Conservation (phyloP, 1,140 invertebrate genomes). For the Drosophila albomicans region DNA sequence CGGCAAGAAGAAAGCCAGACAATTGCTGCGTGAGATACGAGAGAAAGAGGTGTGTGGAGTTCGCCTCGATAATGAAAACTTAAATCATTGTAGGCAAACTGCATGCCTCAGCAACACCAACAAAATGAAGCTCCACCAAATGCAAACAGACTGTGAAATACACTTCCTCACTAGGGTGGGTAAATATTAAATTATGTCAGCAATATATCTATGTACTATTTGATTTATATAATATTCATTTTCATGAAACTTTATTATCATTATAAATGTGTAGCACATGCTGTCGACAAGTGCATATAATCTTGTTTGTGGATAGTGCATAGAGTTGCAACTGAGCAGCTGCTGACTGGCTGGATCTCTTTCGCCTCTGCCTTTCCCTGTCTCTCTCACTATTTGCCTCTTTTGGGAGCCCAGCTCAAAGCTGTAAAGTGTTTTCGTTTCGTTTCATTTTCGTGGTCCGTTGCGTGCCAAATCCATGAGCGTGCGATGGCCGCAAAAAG, state of each 20-base stretch:
- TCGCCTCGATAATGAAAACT: slow-evolving; percentile 76
- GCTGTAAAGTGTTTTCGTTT: slow-evolving; percentile 71
- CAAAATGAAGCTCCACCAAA: neutral
- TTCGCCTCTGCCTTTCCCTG: neutral
- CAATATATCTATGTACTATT: too few relatives aligned
- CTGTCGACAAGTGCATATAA: slow-evolving; percentile 19
- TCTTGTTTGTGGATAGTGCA: slow-evolving; percentile 20
- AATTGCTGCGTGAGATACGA: slow-evolving; percentile 6
- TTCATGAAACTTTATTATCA: too few relatives aligned
- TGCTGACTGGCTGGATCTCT: slow-evolving; percentile 25
- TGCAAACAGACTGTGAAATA: neutral
- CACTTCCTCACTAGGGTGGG: neutral
- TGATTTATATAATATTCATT: too few relatives aligned
- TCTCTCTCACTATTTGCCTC: neutral
- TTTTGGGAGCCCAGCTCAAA: slow-evolving; percentile 2
- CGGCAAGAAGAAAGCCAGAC: neutral
- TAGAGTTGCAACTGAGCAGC: slow-evolving; percentile 42
- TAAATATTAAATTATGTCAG: too few relatives aligned
- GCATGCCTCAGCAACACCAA: slow-evolving; percentile 38
- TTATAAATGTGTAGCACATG: neutral
- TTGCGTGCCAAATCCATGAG: slow-evolving; percentile 81
- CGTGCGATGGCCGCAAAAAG: slow-evolving; percentile 78
- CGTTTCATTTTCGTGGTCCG: slow-evolving; percentile 81
- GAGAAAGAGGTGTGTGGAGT: slow-evolving; percentile 38
- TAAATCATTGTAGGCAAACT: slow-evolving; percentile 76